Evolutionary conservation across 2,797 vertebrate genomes (phyloP), one percentile per base, ranked within the genome.

Genomic region (Pangasius sanitwongsei): DNA sequence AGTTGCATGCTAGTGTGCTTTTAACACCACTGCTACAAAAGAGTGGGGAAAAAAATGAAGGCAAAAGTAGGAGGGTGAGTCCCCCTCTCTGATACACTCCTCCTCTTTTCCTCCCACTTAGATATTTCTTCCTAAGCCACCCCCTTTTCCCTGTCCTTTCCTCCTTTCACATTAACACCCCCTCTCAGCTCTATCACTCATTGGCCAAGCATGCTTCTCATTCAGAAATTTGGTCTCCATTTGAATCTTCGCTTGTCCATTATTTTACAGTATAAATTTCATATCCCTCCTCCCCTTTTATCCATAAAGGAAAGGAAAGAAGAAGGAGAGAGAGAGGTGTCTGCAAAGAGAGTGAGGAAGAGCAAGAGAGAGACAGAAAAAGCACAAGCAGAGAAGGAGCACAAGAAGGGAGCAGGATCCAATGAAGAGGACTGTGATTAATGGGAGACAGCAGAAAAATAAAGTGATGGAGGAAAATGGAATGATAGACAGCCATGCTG

Each of bases 71-170:
- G 89, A 83, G 83, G 86, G 81, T 41, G 48, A 87, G 78, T 88
- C 85, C 88, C 89, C 83, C 83, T 87, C 83, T 83, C 81, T 82
- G 75, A 87, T 84, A 87, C 69, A 91, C 92, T 92, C 93, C 91
- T 92, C 92, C 92, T 94, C 91, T 90, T 86, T 92, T 90, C 88
- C 92, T 93, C 86, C 91, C 88, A 89, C 92, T 89, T 91, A 90
- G 90, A 92, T 92, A 92, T 92, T 93, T 90, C 87, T 90, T 91
- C 90, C 81, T 61, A 87, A 89, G 85, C 85, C 90, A 90, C 90
- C 90, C 86, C 92, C 87, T 89, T 90, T 89, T 86, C 65, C 57
- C 57, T 44, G 86, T 86, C 85, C 83, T 83, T 78, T 90, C 59
- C 89, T 78, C 85, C 85, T 75, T 78, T 86, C 88, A 83, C 34